Conservation (phyloP, 2,888 invertebrate species). For the Bombylius discolor region DNA sequence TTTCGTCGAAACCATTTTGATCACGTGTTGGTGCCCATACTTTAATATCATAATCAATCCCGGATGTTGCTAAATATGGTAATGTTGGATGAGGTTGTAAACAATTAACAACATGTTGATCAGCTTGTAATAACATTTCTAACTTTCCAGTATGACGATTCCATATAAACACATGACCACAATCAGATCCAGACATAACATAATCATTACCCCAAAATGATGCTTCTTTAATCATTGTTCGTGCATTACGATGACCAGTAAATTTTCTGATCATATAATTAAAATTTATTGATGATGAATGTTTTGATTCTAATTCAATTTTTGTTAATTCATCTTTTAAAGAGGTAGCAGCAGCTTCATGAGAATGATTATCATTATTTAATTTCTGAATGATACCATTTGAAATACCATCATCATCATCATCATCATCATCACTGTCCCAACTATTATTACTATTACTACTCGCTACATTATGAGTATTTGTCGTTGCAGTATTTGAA, state of each 20-base stretch:
- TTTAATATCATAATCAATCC: conserved; percentile 81
- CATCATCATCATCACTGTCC: conserved; percentile 7
- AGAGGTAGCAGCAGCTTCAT: conserved; percentile 17
- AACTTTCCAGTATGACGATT: conserved; percentile 54
- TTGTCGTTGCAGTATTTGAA: not conserved
- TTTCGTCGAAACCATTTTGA: conserved; percentile 46
- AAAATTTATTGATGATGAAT: conserved; percentile 14
- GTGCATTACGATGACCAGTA: conserved; percentile 66
- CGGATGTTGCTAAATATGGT: conserved; percentile 65
- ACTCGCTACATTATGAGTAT: not conserved
- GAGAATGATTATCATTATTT: conserved; percentile 15
- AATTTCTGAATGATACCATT: too few relatives aligned
- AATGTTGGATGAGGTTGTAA: conserved; percentile 69
- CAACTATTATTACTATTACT: not conserved
- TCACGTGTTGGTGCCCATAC: conserved; percentile 62
- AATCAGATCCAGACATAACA: conserved; percentile 80
- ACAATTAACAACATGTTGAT: conserved; percentile 74
- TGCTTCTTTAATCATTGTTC: conserved; percentile 73
- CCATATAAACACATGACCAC: conserved; percentile 79
- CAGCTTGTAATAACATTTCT: conserved; percentile 64
- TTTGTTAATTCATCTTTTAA: conserved; percentile 23
- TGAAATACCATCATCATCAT: conserved; percentile 1
- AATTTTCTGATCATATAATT: conserved; percentile 51
- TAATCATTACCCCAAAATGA: conserved; percentile 71
- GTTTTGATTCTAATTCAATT: conserved; percentile 21